Evolutionary conservation across 2,113 vertebrate genomes (phyloP).

Genomic region (Haplochromis burtoni): DNA sequence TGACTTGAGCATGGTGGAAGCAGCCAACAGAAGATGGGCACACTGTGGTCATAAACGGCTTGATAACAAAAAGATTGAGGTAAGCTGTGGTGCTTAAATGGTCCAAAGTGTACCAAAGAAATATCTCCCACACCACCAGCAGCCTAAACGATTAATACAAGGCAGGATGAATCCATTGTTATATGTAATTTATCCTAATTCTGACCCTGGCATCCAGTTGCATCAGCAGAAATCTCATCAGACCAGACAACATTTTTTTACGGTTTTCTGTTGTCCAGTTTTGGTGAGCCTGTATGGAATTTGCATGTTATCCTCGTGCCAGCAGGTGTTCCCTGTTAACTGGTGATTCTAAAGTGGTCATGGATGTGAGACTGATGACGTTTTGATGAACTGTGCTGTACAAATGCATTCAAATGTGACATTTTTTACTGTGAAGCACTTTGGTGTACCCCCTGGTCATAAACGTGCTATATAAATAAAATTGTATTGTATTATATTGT

Average conservation of each 20-base stretch:
- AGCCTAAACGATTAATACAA: not conserved
- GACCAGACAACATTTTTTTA: not conserved
- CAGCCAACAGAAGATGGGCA: not conserved
- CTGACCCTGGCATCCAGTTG: not conserved
- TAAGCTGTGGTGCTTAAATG: not conserved
- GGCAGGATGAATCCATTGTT: not conserved
- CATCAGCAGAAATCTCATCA: not conserved
- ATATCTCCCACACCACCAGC: not conserved
- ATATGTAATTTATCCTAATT: not conserved
- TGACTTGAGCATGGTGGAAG: not conserved
- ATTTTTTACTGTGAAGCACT: not conserved
- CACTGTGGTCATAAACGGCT: fast-evolving
- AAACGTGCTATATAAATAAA: not conserved
- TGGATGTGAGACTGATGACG: not conserved
- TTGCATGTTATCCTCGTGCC: fast-evolving
- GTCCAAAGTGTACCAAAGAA: not conserved
- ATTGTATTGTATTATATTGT: not conserved
- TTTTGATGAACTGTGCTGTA: not conserved
- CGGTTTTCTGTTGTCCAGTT: not conserved
- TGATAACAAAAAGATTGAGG: not conserved
- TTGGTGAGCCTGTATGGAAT: not conserved
- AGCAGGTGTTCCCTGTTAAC: not conserved
- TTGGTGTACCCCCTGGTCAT: not conserved
- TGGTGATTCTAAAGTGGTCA: not conserved
- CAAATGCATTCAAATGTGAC: not conserved